Base-by-base conservation (phyloP, 64 coral and sea anemone species). In the Hydrozoanthus tunicans region DNA sequence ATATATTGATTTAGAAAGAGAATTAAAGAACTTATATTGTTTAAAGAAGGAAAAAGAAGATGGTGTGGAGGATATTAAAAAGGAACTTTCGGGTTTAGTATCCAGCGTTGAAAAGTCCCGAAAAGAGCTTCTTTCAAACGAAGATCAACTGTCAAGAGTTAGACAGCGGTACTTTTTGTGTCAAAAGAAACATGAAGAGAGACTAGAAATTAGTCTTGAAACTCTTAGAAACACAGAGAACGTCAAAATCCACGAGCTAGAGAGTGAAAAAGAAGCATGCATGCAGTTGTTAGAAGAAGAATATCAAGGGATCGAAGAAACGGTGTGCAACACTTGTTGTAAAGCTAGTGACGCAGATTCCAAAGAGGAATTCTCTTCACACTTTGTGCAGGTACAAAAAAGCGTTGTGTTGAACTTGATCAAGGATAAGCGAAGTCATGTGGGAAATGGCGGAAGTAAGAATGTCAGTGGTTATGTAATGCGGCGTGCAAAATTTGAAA, bases 241-340 rank as follows among this genome's bases (percentile, higher is more conserved):
- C 14, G 59, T 65, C 54, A 91, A 89, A 65, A 78, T 97, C 9
- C 59, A 53, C 0, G 71, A 58, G 23, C 60, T 94, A 17, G 89
- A 94, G 55, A 72, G 51, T 14, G 92, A 94, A 56, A 77, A 77
- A 7, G 92, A 97, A 52, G 84, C 55, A 54, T 94, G 91, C 60
- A 68, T 79, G 59, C 51, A 82, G 9, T 25, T 94, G 13, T 79
- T 97, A 26, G 77, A 77, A 57, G 77, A 94, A 3, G 92, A 97
- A n/a, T 97, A 94, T 55, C 77, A 91, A 68, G 77, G 66, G 53
- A 97, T 97, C 26, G 95, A 97, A 17, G 59, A 88, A 56, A 12
- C 51, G 66, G 62, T 68, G 59, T 86, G 73, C 55, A 43, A 43
- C 69, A 61, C 76, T 51, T 90, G 51, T 69, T 60, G 79, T 51